Percentiles rank a stretch among this genome's conserved stretches.
Evolutionary conservation across 2,113 vertebrate species (phyloP).

Genomic region (Melospiza georgiana): DNA sequence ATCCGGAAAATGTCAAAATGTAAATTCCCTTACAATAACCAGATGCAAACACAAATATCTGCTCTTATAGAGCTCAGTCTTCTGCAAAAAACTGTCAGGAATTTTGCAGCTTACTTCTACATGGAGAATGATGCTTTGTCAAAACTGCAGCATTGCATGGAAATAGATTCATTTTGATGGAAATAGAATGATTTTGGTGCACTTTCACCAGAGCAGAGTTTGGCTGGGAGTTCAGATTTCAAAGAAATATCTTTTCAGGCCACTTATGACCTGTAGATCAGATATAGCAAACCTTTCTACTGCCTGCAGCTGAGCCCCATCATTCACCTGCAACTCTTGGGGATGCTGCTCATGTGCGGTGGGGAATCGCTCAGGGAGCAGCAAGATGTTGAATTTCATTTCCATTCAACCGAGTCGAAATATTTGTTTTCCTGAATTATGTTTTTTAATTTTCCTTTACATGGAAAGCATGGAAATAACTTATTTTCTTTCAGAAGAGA

Average conservation of each 20-base stretch:
- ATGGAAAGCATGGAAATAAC: background rate
- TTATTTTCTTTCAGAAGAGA: background rate
- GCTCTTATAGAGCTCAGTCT: background rate
- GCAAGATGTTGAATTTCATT: background rate
- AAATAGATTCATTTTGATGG: background rate
- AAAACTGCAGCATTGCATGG: background rate
- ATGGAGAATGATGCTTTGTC: background rate
- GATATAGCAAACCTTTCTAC: background rate
- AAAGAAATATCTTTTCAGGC: background rate
- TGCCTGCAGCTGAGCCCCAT: background rate
- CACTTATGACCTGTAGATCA: background rate
- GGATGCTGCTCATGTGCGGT: background rate
- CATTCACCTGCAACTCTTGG: background rate
- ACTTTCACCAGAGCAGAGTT: background rate
- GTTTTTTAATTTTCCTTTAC: background rate
- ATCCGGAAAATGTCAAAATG: background rate
- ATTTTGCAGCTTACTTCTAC: background rate
- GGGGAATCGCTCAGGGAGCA: background rate
- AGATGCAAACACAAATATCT: background rate
- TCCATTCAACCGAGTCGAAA: background rate
- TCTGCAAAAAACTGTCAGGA: background rate
- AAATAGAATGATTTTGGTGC: background rate
- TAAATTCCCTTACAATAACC: background rate
- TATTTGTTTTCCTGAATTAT: background rate
- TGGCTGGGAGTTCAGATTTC: background rate